A percentile compares a stretch with the other conserved stretches of the same genome.
phyloP scores from a whole-genome alignment of 2,113 vertebrate species.

The Erythrocebus patas region DNA sequence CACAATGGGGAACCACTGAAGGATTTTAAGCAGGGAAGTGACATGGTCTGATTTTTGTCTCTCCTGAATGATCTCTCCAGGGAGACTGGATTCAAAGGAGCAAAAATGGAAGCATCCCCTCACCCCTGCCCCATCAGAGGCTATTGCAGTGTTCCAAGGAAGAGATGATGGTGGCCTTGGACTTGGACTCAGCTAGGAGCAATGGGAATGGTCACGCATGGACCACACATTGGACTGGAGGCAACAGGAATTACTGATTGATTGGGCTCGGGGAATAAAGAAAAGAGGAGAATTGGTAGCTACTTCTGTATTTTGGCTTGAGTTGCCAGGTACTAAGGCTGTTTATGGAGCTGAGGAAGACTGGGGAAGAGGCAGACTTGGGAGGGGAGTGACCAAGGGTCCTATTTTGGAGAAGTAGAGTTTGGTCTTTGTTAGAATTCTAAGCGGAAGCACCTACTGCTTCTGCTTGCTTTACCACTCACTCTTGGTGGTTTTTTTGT shows the following conservation, averaged over 20 bases:
- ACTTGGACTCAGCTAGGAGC: neutral
- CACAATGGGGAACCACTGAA: neutral
- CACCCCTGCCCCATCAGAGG: neutral
- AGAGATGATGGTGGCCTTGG: neutral
- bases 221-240: neutral
- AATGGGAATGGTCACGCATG: neutral
- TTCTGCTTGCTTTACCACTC: neutral
- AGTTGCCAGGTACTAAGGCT: neutral
- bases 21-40: neutral
- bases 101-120: neutral
- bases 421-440: neutral
- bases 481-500: neutral
- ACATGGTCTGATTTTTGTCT: neutral
- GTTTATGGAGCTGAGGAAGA: neutral
- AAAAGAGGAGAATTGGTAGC: neutral
- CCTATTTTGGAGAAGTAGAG: neutral
- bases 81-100: neutral
- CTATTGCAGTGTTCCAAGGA: neutral
- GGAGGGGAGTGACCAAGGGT: neutral
- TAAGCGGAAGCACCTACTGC: neutral
- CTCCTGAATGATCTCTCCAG: neutral
- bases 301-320: neutral
- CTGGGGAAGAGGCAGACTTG: neutral
- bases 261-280: neutral
- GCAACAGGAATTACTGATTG: neutral